Percentiles rank a stretch among this genome's conserved stretches.
Evolutionary conservation across 2,113 vertebrate genomes (phyloP).

Genomic region (Rhagologus leucostigma): DNA sequence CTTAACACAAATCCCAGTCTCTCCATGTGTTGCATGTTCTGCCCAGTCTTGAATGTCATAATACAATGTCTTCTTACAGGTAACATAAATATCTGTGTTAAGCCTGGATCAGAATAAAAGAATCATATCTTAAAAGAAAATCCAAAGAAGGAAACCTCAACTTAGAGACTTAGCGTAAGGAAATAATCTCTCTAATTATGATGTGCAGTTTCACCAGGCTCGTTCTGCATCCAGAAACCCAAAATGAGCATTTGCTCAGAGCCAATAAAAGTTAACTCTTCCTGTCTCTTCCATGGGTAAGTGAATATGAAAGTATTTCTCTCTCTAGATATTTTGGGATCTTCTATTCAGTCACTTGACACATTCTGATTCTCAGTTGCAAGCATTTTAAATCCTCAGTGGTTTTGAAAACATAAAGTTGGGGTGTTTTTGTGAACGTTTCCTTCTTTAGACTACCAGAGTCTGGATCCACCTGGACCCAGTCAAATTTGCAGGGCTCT

Average conservation of each 20-base stretch:
- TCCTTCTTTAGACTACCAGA: neutral
- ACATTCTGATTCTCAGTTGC: neutral
- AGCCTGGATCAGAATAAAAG: neutral
- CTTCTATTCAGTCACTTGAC: neutral
- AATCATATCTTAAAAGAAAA: neutral
- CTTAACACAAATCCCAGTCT: neutral
- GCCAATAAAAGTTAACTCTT: neutral
- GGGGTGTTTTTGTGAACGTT: rapidly evolving
- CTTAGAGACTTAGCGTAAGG: neutral
- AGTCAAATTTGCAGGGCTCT: neutral
- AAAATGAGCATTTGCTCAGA: neutral
- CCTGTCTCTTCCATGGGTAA: neutral
- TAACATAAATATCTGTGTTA: neutral
- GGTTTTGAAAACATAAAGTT: neutral
- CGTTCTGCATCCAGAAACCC: neutral
- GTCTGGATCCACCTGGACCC: neutral
- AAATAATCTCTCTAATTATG: neutral
- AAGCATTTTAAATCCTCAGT: neutral
- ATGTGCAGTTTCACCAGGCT: neutral
- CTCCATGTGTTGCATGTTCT: neutral
- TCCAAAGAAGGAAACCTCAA: neutral
- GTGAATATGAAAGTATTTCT: neutral
- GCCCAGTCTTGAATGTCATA: neutral
- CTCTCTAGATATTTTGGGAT: neutral
- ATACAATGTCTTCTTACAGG: neutral